Conservation (phyloP, 2,888 invertebrate species). For the Epiperipatus broadwayi region DNA sequence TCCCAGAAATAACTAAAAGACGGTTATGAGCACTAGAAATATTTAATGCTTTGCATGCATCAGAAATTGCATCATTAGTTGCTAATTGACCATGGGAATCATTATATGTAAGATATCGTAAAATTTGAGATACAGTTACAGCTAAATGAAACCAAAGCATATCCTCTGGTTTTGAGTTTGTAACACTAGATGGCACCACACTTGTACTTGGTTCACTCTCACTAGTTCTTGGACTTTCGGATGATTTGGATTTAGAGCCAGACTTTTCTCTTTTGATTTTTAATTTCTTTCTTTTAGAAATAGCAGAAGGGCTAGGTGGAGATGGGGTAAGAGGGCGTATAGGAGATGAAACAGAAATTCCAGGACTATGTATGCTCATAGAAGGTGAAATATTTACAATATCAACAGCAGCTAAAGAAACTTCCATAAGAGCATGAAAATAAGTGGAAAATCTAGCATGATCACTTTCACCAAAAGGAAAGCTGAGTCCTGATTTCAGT, state of each 20-base stretch:
- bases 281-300: conserved; percentile 24
- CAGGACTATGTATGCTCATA: no score
- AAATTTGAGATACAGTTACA: conserved; percentile 24
- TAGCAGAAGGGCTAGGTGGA: conserved; percentile 20
- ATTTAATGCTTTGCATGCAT: conserved; percentile 21
- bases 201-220: not conserved
- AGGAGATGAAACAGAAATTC: not conserved
- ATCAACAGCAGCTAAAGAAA: conserved; percentile 24
- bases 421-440: conserved; percentile 26
- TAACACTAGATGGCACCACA: not conserved
- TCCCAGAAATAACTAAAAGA: conserved; percentile 24
- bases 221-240: conserved; percentile 6
- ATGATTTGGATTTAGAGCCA: conserved; percentile 12
- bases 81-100: conserved; percentile 23
- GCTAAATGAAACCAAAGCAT: conserved; percentile 26
- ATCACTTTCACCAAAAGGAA: conserved; percentile 23
- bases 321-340: conserved; percentile 13
- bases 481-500: conserved; percentile 21
- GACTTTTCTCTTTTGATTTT: conserved; percentile 22
- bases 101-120: conserved; percentile 22
- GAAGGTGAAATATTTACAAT: conserved; percentile 15
- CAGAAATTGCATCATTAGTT: conserved; percentile 22
- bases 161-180: conserved; percentile 21
- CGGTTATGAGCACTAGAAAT: conserved; percentile 22
- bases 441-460: conserved; percentile 26